Base-by-base conservation (phyloP, 2,888 invertebrate genomes). In the Argyresthia albistria region DNA sequence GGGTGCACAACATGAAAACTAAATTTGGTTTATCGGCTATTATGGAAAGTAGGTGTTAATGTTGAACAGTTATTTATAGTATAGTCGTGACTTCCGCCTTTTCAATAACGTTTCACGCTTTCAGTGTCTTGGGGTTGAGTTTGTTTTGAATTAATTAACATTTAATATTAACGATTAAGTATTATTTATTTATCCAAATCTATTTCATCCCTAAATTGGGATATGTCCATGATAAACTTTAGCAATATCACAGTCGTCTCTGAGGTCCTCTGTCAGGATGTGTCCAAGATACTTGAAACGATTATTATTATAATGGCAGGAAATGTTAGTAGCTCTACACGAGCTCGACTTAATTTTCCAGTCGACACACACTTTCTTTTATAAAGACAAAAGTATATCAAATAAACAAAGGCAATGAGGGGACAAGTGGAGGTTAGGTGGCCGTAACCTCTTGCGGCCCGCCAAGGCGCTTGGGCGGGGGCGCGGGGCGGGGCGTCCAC, bases 11-110 rank as follows among this genome's bases (percentile, higher is more conserved):
- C 86, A 86, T 82, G 86, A 80, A 87, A 87, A 86, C 84, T 82
- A 86, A 87, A 87, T 87, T 87, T 87, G 84, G 86, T 86, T 86
- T 86, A 86, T 86, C 86, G 86, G 79, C 82, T 81, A 81, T 86
- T 86, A 87, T 86, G 87, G 82, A 82, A 83, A 86, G 81, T 84
- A 84, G 84, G 86, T 86, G 87, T 78, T 84, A 83, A 84, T 86
- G 81, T 80, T 73, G 74, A 69, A 76, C 64, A 71, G 73, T 80
- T 75, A 86, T 87, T 84, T 87, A 87, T 84, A 65, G 70, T 66
- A 55, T 59, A 70, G 76, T 79, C 84, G 83, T 87, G 87, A 86
- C 83, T 82, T 76, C 70, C 72, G 65, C 61, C 65, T 76, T 78
- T 73, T 68, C 61, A 64, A 63, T 62, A 56, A 66, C 64, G 66